Evolutionary conservation across 2,797 vertebrate genomes (phyloP).

Genomic region (Odontamblyopus rebecca): DNA sequence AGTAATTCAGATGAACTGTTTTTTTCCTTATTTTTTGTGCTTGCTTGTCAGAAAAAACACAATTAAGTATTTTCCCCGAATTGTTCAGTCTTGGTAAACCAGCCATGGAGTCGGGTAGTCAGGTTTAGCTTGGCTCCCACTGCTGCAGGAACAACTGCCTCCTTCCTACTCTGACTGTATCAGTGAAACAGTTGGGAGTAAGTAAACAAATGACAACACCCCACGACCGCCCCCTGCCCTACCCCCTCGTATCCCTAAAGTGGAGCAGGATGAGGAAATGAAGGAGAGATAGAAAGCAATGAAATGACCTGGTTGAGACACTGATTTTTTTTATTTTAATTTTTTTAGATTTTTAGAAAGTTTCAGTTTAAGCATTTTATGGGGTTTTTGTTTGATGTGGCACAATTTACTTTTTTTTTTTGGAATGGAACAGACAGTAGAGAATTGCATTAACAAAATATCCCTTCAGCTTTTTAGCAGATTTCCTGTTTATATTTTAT

Average conservation of each 20-base stretch:
- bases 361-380: neutral
- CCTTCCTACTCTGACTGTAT: slow-evolving; percentile 69
- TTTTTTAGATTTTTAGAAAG: neutral
- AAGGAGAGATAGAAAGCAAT: slow-evolving; percentile 13
- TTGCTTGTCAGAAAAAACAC: neutral
- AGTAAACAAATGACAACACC: slow-evolving; percentile 53
- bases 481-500: too few species aligned
- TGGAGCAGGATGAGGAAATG: neutral
- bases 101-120: slow-evolving; percentile 55
- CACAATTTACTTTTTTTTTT: neutral
- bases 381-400: neutral
- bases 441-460: too few species aligned
- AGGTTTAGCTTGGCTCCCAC: slow-evolving; percentile 55
- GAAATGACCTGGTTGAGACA: slow-evolving; percentile 4
- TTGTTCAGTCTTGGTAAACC: slow-evolving; percentile 27
- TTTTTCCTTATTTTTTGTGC: too few species aligned
- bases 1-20: too few species aligned
- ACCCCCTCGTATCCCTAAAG: slow-evolving; percentile 19
- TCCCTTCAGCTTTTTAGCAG: too few species aligned
- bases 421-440: neutral
- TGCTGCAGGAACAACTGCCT: slow-evolving; percentile 67
- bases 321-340: too few species aligned
- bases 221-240: slow-evolving; percentile 14
- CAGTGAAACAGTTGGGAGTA: slow-evolving; percentile 53
- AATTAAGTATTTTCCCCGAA: neutral